Evolutionary conservation across 2,888 invertebrate genomes (phyloP).

Genomic region (Proisotoma minuta): DNA sequence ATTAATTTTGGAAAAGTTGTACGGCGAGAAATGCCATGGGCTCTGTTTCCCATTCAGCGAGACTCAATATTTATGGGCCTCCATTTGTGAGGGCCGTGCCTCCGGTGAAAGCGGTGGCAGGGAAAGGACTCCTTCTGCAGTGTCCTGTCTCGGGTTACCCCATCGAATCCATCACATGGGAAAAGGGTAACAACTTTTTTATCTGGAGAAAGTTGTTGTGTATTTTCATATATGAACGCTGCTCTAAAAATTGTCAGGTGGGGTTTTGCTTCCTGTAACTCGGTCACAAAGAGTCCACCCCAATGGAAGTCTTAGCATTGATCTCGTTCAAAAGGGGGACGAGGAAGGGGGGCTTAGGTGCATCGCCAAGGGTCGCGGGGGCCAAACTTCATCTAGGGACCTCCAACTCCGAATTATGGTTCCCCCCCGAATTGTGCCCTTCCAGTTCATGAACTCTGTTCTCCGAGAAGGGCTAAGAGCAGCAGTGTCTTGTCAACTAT

Average conservation of each 20-base stretch:
- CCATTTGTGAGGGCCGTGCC: constrained; percentile 84
- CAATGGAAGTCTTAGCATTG: constrained; percentile 80
- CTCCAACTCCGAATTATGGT: constrained; percentile 60
- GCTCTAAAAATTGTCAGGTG: constrained; percentile 57
- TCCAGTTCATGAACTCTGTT: constrained; percentile 74
- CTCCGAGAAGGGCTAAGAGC: constrained; percentile 67
- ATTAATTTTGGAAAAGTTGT: too few relatives aligned
- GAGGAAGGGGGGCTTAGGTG: constrained; percentile 88
- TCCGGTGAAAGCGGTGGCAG: constrained; percentile 79
- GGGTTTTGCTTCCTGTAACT: constrained; percentile 78
- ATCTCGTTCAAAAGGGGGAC: constrained; percentile 77
- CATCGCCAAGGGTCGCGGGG: constrained; percentile 77
- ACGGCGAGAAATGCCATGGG: constrained; percentile 78
- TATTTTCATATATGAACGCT: not conserved
- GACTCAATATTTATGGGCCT: constrained; percentile 81
- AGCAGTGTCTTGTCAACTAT: constrained; percentile 82
- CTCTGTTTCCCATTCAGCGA: constrained; percentile 71
- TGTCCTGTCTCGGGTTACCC: constrained; percentile 87
- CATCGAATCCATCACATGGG: constrained; percentile 82
- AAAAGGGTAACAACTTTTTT: constrained; percentile 62
- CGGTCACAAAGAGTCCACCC: constrained; percentile 78
- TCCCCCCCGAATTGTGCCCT: constrained; percentile 77
- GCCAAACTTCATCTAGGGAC: constrained; percentile 65
- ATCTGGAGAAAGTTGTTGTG: not conserved
- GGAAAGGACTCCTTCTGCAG: constrained; percentile 75